Percentiles rank a stretch among this genome's conserved stretches.
These are phyloP conservation scores for Enoplosus armatus DNA, from an alignment of 2,797 vertebrate species.

Conservation along the genomic window DNA sequence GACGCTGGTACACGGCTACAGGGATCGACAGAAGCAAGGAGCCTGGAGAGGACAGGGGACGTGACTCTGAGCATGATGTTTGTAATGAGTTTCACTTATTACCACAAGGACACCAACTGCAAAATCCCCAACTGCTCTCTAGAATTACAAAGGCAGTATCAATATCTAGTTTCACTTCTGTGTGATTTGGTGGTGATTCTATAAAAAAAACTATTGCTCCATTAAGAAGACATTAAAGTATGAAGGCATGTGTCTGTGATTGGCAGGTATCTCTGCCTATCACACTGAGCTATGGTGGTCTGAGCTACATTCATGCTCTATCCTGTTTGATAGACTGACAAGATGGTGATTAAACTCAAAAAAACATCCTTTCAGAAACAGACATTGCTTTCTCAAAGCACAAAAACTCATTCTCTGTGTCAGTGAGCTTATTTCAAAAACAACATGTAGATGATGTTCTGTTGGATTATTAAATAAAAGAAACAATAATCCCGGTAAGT, in stretches of 20 bases:
- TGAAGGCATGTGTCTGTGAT: background rate
- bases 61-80: background rate
- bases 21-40: conserved; percentile 80
- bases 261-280: background rate
- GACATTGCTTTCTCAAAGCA: no score
- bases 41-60: conserved; percentile 53
- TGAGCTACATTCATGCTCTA: background rate
- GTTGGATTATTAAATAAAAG: background rate
- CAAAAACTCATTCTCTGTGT: no score
- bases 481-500: background rate
- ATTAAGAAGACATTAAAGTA: background rate
- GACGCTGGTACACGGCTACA: conserved; percentile 76
- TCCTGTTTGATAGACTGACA: no score
- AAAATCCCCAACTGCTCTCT: background rate
- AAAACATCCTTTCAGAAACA: background rate
- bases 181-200: background rate
- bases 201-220: background rate
- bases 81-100: no score
- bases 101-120: background rate
- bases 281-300: background rate
- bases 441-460: background rate
- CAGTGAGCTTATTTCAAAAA: background rate
- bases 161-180: background rate
- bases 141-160: background rate
- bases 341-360: background rate